A percentile compares a stretch with the other conserved stretches of the same genome.
phyloP scores from a whole-genome alignment of 2,797 vertebrate species.

The Loris lydekkerianus region DNA sequence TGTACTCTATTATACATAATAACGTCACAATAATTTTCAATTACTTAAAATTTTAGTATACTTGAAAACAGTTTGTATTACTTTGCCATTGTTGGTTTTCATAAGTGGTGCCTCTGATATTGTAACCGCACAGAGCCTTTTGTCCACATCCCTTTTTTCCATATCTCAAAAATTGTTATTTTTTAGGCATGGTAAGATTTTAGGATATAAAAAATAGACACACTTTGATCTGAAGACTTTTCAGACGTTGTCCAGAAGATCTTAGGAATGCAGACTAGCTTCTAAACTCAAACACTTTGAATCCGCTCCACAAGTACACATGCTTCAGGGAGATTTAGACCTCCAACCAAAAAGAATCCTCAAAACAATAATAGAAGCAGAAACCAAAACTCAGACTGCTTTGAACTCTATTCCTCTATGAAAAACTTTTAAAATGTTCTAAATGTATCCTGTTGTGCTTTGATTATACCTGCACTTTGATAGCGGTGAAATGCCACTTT shows the following conservation, averaged over 20 bases:
- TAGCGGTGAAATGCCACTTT: neutral
- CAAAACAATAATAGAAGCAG: neutral
- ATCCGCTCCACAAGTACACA: neutral
- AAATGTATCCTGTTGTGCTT: neutral
- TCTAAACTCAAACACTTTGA: neutral
- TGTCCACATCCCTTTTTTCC: neutral
- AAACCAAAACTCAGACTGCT: neutral
- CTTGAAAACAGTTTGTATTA: neutral
- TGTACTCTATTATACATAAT: neutral
- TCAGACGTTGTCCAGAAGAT: neutral
- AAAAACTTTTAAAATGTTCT: neutral
- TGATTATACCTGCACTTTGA: neutral
- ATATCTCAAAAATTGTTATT: neutral
- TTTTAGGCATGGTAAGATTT: neutral
- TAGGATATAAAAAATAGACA: neutral
- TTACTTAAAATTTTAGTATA: neutral
- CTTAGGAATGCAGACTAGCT: constrained; percentile 40
- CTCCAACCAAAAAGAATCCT: neutral
- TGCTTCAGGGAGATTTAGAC: neutral
- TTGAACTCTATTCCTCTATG: neutral
- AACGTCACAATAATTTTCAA: neutral
- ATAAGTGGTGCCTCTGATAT: neutral
- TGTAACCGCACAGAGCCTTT: neutral
- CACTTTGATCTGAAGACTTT: neutral
- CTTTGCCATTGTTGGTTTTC: neutral